A percentile compares a stretch with the other conserved stretches of the same genome.
phyloP scores from a whole-genome alignment of 2,113 vertebrate species.

The human region GRCh38 chr3:41034001-41034500 shows the following conservation, averaged over 20 bases:
- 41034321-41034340: background rate
- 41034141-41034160: background rate
- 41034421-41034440: background rate
- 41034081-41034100: background rate
- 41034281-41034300: background rate
- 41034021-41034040: background rate
- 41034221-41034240: background rate
- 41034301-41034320: background rate
- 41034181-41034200: background rate
- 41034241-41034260: background rate
- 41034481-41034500: background rate
- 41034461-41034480: background rate
- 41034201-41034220: background rate
- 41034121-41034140: background rate
- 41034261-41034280: background rate
- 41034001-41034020: background rate
- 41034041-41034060: background rate
- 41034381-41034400: background rate
- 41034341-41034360: too few species aligned
- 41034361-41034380: background rate
- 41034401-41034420: background rate
- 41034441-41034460: background rate
- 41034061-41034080: background rate
- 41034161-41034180: background rate
- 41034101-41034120: accelerated